A percentile compares a stretch with the other conserved stretches of the same genome.
Evolutionary conservation across 2,888 invertebrate species (phyloP).

Genomic region (Parelbella ahira): DNA sequence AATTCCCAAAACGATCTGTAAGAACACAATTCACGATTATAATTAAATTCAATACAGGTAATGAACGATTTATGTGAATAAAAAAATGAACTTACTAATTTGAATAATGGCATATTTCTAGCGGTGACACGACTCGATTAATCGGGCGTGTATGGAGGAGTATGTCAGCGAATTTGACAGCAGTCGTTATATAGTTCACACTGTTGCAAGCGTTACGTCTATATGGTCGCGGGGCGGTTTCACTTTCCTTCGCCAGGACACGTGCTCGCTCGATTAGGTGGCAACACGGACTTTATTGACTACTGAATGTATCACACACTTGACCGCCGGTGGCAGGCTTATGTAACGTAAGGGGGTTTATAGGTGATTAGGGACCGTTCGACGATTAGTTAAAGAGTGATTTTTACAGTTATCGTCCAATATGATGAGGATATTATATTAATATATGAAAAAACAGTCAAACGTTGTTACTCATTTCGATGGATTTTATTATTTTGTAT

Average conservation of each 20-base stretch:
- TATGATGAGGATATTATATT: no score
- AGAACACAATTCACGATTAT: no score
- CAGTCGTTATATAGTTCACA: conserved; percentile 75
- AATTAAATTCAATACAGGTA: no score
- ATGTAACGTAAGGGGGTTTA: conserved; percentile 54
- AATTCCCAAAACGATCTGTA: conserved; percentile 53
- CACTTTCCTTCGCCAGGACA: conserved; percentile 76
- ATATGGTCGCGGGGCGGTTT: conserved; percentile 56
- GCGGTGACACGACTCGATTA: conserved; percentile 56
- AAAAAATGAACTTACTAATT: conserved; percentile 66
- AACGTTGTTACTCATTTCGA: no score
- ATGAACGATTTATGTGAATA: no score
- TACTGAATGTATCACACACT: conserved; percentile 55
- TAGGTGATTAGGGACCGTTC: conserved; percentile 35
- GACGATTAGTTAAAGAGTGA: conserved; percentile 31
- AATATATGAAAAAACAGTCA: no score
- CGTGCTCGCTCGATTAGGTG: conserved; percentile 65
- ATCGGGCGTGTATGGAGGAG: conserved; percentile 56
- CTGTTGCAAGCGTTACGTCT: conserved; percentile 75
- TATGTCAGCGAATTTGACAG: conserved; percentile 63
- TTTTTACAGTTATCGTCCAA: no score
- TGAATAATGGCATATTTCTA: conserved; percentile 53
- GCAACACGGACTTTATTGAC: conserved; percentile 56
- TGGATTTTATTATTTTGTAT: no score
- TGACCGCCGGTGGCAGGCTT: conserved; percentile 56